These are phyloP conservation scores for Enteromius thamalakanensis DNA, from an alignment of 2,797 vertebrate species.

Conservation along the genomic window DNA sequence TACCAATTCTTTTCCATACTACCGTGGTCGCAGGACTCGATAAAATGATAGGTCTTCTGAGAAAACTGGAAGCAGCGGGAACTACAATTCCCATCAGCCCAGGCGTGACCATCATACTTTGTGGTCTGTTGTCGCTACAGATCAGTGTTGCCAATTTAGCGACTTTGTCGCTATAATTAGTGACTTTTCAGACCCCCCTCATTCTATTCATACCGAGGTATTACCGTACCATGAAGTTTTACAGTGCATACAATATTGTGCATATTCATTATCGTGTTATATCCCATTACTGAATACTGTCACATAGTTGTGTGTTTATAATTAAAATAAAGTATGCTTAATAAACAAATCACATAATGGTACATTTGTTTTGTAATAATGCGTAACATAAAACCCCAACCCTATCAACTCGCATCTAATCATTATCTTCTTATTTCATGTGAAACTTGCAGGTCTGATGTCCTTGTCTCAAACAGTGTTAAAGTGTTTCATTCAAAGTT, in stretches of 20 bases:
- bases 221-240: background rate
- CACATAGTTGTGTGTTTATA: background rate
- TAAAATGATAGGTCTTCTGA: too few species aligned
- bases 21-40: too few species aligned
- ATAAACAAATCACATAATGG: background rate
- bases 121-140: too few species aligned
- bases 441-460: background rate
- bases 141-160: too few species aligned
- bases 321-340: background rate
- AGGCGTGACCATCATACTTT: too few species aligned
- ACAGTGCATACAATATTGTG: background rate
- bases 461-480: background rate
- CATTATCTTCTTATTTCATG: background rate
- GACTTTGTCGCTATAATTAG: too few species aligned
- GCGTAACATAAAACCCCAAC: background rate
- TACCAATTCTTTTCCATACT: too few species aligned
- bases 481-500: background rate
- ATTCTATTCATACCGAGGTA: too few species aligned
- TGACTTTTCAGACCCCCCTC: too few species aligned
- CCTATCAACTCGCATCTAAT: background rate
- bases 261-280: background rate
- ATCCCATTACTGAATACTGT: background rate
- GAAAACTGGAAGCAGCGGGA: too few species aligned
- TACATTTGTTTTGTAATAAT: background rate
- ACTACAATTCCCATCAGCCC: too few species aligned